Evolutionary conservation across 2,113 vertebrate genomes (phyloP), one percentile per base, ranked within the genome.

Genomic region (Ascaphus truei): DNA sequence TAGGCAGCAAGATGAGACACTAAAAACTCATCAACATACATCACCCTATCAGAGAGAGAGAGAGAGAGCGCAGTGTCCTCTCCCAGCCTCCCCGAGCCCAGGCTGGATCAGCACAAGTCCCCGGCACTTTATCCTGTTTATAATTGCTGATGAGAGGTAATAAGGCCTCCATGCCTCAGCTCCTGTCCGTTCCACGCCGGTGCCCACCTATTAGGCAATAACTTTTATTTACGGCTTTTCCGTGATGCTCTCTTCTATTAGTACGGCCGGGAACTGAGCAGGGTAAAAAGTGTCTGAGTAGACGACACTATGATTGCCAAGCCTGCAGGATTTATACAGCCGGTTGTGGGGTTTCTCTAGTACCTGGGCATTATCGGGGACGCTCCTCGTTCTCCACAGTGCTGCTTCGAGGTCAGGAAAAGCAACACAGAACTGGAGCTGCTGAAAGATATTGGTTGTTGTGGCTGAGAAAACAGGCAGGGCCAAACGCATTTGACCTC

Each of bases 181-280:
- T 86, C 83, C 23, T 26, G 58, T 77, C 80, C 23, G 82, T 87
- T 87, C 81, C 83, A 83, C 85, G 85, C 77, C 86, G 59, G 72
- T 7, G 58, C 80, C 56, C 79, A 83, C 79, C 86, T 85, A 89
- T 88, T 84, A 86, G 85, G 84, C 81, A 85, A 82, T 89, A 88
- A 90, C 85, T 90, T 89, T 89, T 88, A 90, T 90, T 91, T 89
- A 91, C 86, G 89, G 82, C 87, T 77, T 79, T n/a, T 84, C 77
- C 81, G 75, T 81, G 81, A 83, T 83, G 78, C 0, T 60, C 79
- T 80, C 67, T 80, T 84, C 86, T 88, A 86, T 89, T 85, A 88
- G 79, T 80, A 81, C 18, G 85, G 82, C 77, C 74, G 74, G 69
- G 80, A 85, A 84, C 65, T 25, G 77, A 79, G 79, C 16, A 7